phyloP scores from a whole-genome alignment of 2,797 vertebrate species.

The Thaleichthys pacificus region DNA sequence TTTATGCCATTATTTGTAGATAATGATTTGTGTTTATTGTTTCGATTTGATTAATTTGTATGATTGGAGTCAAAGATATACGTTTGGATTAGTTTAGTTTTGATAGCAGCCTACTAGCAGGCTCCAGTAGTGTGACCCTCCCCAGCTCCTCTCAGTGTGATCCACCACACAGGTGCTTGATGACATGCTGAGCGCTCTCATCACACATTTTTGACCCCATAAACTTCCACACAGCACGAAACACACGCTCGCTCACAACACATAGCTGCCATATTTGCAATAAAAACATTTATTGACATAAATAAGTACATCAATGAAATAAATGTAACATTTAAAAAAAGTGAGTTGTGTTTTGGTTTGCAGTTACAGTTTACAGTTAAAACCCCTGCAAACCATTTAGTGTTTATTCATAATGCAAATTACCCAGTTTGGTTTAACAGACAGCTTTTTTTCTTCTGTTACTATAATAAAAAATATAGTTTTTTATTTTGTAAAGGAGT shows the following conservation, averaged over 20 bases:
- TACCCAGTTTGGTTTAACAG: neutral
- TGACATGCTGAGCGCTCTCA: neutral
- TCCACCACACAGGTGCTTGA: neutral
- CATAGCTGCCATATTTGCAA: neutral
- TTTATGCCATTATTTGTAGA: constrained; percentile 44
- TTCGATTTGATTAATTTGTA: neutral
- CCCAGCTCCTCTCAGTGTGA: neutral
- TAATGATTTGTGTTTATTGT: constrained; percentile 1
- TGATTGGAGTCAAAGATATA: neutral
- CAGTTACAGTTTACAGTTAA: neutral
- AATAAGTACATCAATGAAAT: no score
- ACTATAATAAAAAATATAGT: neutral
- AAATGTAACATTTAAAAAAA: no score
- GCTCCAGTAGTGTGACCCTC: neutral
- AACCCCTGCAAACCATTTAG: neutral
- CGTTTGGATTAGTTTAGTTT: neutral
- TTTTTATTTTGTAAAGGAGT: constrained; percentile 44
- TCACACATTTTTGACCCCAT: neutral
- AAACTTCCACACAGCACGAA: neutral
- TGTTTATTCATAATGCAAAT: neutral
- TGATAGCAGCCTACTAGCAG: neutral
- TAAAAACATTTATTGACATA: no score
- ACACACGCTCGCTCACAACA: neutral
- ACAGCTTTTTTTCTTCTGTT: neutral
- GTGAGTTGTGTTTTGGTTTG: neutral